phyloP scores from a whole-genome alignment of 2,888 invertebrate species.

The Eristalinus aeneus region DNA sequence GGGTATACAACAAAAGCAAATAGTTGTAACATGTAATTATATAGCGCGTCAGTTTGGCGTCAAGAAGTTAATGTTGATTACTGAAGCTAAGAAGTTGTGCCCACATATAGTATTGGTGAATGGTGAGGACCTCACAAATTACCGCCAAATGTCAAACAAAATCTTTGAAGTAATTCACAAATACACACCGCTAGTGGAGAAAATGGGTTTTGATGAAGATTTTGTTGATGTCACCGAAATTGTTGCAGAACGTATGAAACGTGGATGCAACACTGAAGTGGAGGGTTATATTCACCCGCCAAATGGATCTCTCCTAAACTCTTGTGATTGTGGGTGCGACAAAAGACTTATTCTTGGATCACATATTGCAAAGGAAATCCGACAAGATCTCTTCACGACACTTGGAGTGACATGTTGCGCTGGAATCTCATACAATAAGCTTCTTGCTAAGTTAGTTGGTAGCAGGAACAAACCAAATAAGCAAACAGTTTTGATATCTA shows the following conservation, averaged over 20 bases:
- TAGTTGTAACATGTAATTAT: conserved; percentile 93
- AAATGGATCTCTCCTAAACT: conserved; percentile 80
- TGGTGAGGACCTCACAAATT: conserved; percentile 91
- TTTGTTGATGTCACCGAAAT: conserved; percentile 88
- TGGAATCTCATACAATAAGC: conserved; percentile 91
- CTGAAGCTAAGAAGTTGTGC: conserved; percentile 88
- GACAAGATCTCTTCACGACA: conserved; percentile 85
- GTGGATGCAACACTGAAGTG: conserved; percentile 72
- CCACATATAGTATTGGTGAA: conserved; percentile 88
- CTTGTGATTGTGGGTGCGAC: conserved; percentile 89
- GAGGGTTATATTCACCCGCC: conserved; percentile 83
- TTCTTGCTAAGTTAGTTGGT: conserved; percentile 90
- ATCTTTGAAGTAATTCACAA: conserved; percentile 87
- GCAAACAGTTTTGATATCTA: conserved; percentile 89
- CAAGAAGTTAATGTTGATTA: conserved; percentile 88
- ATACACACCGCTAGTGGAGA: conserved; percentile 88
- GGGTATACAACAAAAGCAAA: conserved; percentile 92
- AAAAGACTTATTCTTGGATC: conserved; percentile 86
- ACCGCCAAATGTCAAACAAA: conserved; percentile 89
- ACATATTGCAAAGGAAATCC: conserved; percentile 88
- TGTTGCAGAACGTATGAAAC: conserved; percentile 76
- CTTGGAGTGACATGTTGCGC: conserved; percentile 90
- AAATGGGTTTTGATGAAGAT: conserved; percentile 92
- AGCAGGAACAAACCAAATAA: conserved; percentile 89
- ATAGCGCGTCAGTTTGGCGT: conserved; percentile 88